Evolutionary conservation across 2,888 invertebrate genomes (phyloP), one percentile per base, ranked within the genome.

Genomic region (Amphimallon solstitiale): DNA sequence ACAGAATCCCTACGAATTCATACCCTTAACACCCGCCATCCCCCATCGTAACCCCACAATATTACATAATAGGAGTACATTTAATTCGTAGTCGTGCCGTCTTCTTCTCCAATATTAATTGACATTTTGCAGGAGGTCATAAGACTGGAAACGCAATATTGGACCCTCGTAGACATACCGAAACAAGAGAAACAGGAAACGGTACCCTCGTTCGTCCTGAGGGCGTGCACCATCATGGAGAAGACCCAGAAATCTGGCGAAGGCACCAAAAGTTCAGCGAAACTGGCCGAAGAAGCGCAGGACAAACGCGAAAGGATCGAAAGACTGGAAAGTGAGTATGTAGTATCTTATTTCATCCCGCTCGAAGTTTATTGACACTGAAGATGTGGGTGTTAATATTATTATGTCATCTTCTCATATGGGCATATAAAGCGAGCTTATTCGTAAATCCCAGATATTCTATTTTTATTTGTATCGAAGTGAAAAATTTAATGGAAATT

Each of bases 141-240:
- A 71, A 91, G 93, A 72, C 85, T 95, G 77, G 95, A 95, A 84
- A 93, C 94, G 5, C 93, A 95, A 80, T 95, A 96, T 84, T 96
- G 96, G 96, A 93, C 94, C 5, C 83, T 97, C 76, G 92, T 97
- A 66, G 96, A 96, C 82, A 93, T 97, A 67, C 96, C 96, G 37
- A 91, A 92, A 69, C 96, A 97, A 80, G 95, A 96, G 81, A 95
- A 95, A 79, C 94, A 94, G 74, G 96, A 97, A 84, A 94, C 95
- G 1, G 94, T 96, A 14, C 94, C 93, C 54, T 92, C 92, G 6
- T 97, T 95, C 81, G 96, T 97, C 48, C 87, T 95, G 74, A 87
- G 95, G 68, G 95, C 95, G 3, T 95, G 95, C 79, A 89, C 94
- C 66, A 94, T 95, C 73, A 93, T 95, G 91, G 95, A 95, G 82